These are phyloP conservation scores for Melolontha melolontha DNA, from an alignment of 2,888 invertebrate species.

Conservation along the genomic window DNA sequence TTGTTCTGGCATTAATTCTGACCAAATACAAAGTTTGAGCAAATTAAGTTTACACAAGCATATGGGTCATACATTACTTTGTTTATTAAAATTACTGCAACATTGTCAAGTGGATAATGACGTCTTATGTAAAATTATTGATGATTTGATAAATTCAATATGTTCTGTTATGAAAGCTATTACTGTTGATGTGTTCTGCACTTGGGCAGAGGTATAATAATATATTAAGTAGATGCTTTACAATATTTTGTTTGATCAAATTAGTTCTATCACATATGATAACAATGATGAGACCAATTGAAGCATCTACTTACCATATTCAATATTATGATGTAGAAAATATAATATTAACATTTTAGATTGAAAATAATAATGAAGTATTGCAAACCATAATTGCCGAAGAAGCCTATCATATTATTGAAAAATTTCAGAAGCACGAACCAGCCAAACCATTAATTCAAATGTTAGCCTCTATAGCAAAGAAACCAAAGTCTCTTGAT, in stretches of 20 bases:
- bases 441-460: slow-evolving; percentile 56
- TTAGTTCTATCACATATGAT: too few species aligned
- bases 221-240: too few species aligned
- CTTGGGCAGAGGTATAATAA: slow-evolving; percentile 60
- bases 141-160: slow-evolving; percentile 52
- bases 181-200: slow-evolving; percentile 59
- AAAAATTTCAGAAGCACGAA: slow-evolving; percentile 56
- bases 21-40: slow-evolving; percentile 52
- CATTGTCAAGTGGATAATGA: slow-evolving; percentile 47
- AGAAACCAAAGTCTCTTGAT: slow-evolving; percentile 59
- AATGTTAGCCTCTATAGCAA: slow-evolving; percentile 57
- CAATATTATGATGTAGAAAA: too few species aligned
- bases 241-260: too few species aligned
- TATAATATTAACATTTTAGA: slow-evolving; percentile 48
- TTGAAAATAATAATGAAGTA: slow-evolving; percentile 52
- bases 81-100: slow-evolving; percentile 55
- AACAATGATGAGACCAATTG: too few species aligned
- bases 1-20: slow-evolving; percentile 51
- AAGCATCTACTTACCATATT: too few species aligned
- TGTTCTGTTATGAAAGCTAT: slow-evolving; percentile 55
- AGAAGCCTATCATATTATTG: slow-evolving; percentile 57
- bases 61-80: slow-evolving; percentile 57
- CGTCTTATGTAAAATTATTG: slow-evolving; percentile 51
- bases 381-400: slow-evolving; percentile 58
- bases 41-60: slow-evolving; percentile 54